Evolutionary conservation across 2,888 invertebrate species (phyloP), one percentile per base, ranked within the genome.

Genomic region (Drosophila parthenogenetica): DNA sequence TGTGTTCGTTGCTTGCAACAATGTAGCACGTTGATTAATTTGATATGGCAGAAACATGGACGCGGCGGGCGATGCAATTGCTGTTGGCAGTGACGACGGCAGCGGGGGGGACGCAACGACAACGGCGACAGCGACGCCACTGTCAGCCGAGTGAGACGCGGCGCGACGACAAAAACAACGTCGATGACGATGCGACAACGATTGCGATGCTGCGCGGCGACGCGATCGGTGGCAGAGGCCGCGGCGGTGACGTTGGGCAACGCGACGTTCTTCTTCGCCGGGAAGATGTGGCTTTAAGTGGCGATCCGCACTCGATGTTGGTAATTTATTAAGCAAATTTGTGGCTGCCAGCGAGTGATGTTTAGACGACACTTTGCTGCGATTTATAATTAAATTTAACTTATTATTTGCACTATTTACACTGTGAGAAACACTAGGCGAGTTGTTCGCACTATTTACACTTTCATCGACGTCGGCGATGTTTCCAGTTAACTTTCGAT

Each of bases 1-100:
- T 77, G 71, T 69, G 71, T 68, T 63, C 61, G 78, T 64, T 77
- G 78, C 71, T 77, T 89, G 89, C 89, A 89, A 85, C 89, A 87
- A 82, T 89, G 90, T 85, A 80, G 79, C 79, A 78, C 72, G 72
- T 79, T 90, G 89, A 86, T 90, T 90, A 83, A 90, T 90, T 79
- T 87, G 85, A 81, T 81, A 89, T 86, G 80, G 84, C 81, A 78
- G 70, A 73, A 78, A 74, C 87, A 89, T 82, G 80, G 85, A 87
- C 77, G 81, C 79, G 75, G 77, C 81, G 77, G 83, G 81, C 77
- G 77, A 63, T 66, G 71, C 77, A 40, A 55, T 25, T n/a, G 49
- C 17, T 29, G 39, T 16, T 29, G 37, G 49, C 69, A 59, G 16
- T 57, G 69, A 51, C 59, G 35, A 55, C 54, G 45, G 81, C 81